These are phyloP conservation scores for Bombus pyrosoma DNA, from an alignment of 1,140 invertebrate genomes.

Conservation along the genomic window DNA sequence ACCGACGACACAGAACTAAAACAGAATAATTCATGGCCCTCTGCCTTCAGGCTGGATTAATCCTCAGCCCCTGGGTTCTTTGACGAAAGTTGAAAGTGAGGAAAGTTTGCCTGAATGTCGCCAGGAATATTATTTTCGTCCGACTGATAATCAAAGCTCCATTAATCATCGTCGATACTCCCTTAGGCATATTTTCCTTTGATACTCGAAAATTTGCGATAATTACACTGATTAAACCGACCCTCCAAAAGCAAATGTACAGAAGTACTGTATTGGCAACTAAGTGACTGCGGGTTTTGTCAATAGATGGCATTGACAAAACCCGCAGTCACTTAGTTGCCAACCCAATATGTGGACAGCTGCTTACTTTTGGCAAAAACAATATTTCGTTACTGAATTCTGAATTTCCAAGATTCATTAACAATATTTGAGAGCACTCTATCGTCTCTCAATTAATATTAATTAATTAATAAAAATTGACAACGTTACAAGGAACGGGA, in stretches of 20 bases:
- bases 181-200: not conserved
- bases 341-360: too few species aligned
- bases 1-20: not conserved
- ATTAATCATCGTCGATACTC: conserved; percentile 3
- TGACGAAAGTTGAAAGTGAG: not conserved
- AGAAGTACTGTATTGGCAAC: too few species aligned
- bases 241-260: not conserved
- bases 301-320: too few species aligned
- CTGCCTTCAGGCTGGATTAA: not conserved
- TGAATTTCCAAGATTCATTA: too few species aligned
- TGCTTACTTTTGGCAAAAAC: not conserved
- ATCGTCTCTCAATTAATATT: too few species aligned
- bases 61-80: not conserved
- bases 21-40: conserved; percentile 6
- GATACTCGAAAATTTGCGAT: not conserved
- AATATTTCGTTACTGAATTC: too few species aligned
- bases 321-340: too few species aligned
- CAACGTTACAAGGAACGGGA: too few species aligned
- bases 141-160: not conserved
- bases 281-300: too few species aligned
- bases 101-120: not conserved
- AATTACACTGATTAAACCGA: not conserved
- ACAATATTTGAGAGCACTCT: too few species aligned
- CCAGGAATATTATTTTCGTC: conserved; percentile 1
- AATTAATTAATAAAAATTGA: too few species aligned